Conservation (phyloP, 2,797 vertebrate genomes). For the Apogon talboti region DNA sequence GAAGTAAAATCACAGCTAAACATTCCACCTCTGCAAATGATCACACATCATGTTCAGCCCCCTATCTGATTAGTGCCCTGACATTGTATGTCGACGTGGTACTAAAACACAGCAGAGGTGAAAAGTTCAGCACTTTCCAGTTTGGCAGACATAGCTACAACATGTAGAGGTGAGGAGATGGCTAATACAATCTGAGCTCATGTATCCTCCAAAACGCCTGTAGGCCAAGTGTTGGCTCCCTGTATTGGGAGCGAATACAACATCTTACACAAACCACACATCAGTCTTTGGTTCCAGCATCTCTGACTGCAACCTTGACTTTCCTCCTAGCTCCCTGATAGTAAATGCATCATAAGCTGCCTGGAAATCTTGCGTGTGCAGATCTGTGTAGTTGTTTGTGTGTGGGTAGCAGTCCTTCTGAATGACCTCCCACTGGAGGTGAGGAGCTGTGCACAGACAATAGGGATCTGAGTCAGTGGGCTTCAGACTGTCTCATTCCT, state of each 20-base stretch:
- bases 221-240: slow-evolving; percentile 27
- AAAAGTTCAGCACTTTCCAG: slow-evolving; percentile 60
- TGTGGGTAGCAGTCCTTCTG: slow-evolving; percentile 3
- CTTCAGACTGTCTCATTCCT: slow-evolving; percentile 57
- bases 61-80: not conserved
- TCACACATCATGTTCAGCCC: not conserved
- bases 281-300: slow-evolving; percentile 13
- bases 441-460: slow-evolving; percentile 57
- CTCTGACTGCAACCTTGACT: slow-evolving; percentile 45
- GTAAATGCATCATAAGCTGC: slow-evolving; percentile 43
- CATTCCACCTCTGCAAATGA: not conserved
- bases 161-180: slow-evolving; percentile 53
- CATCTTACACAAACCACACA: slow-evolving; percentile 26
- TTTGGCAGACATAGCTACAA: slow-evolving; percentile 28
- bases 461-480: slow-evolving; percentile 49
- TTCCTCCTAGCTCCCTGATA: slow-evolving; percentile 32
- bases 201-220: slow-evolving; percentile 34
- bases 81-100: not conserved
- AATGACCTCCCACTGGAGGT: slow-evolving; percentile 46
- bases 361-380: slow-evolving; percentile 30
- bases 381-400: slow-evolving; percentile 12
- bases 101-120: slow-evolving; percentile 54
- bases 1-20: no score
- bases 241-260: slow-evolving; percentile 25
- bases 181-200: slow-evolving; percentile 50